Base-by-base conservation (phyloP, 2,888 invertebrate genomes). In the Tachina lurida region DNA sequence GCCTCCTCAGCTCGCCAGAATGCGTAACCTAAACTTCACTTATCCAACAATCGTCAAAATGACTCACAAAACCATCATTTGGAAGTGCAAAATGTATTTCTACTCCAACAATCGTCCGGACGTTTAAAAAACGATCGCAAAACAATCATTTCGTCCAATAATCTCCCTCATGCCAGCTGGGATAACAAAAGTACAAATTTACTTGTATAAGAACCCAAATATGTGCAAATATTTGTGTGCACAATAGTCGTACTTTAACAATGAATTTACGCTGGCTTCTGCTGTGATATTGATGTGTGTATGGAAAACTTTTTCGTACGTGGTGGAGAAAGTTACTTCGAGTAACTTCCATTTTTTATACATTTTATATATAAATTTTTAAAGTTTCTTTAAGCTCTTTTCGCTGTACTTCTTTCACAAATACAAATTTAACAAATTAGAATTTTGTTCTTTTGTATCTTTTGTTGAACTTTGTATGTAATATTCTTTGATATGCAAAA, bases 401-500 rank as follows among this genome's bases (percentile, higher is more conserved):
- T 52, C 8, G 13, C 47, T 47, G 9, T 68, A 43, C 41, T 75
- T 70, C 31, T 31, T 22, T 0, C 4, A 31, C 4, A 31, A 3
- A 65, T n/a, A 60, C 9, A 49, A 15, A 58, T 58, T 58, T 65
- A 47, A 56, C 10, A 47, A 73, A 10, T 63, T 65, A 49, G 49
- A 65, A 73, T 73, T 10, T 47, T 63, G 22, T 17, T 68, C 22
- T 73, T 43, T 65, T 56, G 4, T 70, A 12, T 17, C 15, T 8
- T 31, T 45, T 68, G 15, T 67, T 67, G 5, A n/a, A 47, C 65
- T 76, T 71, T 67, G 19, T 49, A 31, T 63, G 2, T 54, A n/a
- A 22, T 13, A 65, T 15, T 52, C 78, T 83, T 86, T 86, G 82
- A 85, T 75, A 79, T 85, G 83, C 79, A 86, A 83, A 86, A 74